These are phyloP conservation scores for Pachycephala philippinensis DNA, from an alignment of 2,113 vertebrate genomes.

Conservation along the genomic window DNA sequence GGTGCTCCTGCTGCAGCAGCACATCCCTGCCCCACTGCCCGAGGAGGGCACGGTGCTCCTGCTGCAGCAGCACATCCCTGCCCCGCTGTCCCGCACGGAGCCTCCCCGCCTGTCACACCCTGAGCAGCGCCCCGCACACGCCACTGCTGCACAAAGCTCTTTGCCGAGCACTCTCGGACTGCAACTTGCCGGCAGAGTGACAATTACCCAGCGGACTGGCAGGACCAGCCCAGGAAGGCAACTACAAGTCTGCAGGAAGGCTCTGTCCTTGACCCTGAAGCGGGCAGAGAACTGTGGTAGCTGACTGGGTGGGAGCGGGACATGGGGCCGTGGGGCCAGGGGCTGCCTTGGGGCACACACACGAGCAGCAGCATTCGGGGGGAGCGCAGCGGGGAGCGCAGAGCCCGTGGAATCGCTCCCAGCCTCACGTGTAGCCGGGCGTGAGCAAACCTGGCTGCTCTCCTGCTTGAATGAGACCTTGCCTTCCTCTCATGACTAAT, in stretches of 20 bases:
- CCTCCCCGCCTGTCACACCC: neutral
- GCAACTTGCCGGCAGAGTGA: neutral
- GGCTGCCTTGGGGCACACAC: neutral
- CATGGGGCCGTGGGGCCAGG: neutral
- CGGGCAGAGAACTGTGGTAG: neutral
- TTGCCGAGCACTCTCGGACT: neutral
- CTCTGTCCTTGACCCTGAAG: neutral
- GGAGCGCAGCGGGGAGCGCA: neutral
- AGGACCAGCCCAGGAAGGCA: neutral
- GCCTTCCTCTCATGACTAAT: neutral
- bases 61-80: too few relatives aligned
- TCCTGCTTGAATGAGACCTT: neutral
- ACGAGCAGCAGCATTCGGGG: accelerated
- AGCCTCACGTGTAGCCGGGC: neutral
- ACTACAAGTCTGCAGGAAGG: neutral
- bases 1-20: too few relatives aligned
- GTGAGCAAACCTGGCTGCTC: neutral
- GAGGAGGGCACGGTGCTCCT: too few relatives aligned
- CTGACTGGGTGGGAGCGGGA: neutral
- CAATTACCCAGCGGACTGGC: neutral
- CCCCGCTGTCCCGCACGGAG: neutral
- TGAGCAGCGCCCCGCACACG: neutral
- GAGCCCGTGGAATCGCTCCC: accelerated
- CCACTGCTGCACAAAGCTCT: neutral
- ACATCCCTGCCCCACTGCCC: too few relatives aligned